Percentiles rank a stretch among this genome's conserved stretches.
Evolutionary conservation across 2,888 invertebrate species (phyloP).

Genomic region (Ophioninae sp.): DNA sequence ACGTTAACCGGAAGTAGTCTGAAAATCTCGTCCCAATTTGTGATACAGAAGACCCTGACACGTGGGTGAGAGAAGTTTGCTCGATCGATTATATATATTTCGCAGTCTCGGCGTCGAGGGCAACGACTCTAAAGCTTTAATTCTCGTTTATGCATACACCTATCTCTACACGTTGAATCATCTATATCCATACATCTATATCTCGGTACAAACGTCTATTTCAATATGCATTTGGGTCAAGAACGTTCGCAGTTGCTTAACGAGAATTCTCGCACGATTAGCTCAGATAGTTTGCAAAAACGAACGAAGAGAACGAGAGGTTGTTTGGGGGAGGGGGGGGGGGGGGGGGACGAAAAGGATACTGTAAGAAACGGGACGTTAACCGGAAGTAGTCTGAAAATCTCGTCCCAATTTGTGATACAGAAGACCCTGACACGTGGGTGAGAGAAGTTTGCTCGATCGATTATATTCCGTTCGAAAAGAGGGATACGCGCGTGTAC

Average conservation of each 20-base stretch:
- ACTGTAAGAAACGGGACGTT: constrained; percentile 34
- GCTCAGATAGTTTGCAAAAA: constrained; percentile 64
- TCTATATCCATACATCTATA: neutral
- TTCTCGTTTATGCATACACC: neutral
- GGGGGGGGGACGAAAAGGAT: neutral
- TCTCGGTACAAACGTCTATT: constrained; percentile 17
- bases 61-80: neutral
- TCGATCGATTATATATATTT: constrained; percentile 1
- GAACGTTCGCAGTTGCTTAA: constrained; percentile 68
- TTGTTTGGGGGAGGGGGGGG: neutral
- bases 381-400: neutral
- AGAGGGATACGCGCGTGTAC: neutral
- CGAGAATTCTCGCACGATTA: constrained; percentile 56
- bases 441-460: neutral
- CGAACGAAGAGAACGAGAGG: constrained; percentile 15
- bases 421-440: neutral
- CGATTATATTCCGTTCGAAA: neutral
- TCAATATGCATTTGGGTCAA: constrained; percentile 74
- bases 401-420: neutral
- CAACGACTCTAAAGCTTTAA: constrained; percentile 14
- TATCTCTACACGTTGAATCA: neutral
- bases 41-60: neutral
- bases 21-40: neutral
- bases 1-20: neutral
- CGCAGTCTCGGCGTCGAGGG: constrained; percentile 6